phyloP scores from a whole-genome alignment of 2,888 invertebrate species.

The Dendrolimus houi region DNA sequence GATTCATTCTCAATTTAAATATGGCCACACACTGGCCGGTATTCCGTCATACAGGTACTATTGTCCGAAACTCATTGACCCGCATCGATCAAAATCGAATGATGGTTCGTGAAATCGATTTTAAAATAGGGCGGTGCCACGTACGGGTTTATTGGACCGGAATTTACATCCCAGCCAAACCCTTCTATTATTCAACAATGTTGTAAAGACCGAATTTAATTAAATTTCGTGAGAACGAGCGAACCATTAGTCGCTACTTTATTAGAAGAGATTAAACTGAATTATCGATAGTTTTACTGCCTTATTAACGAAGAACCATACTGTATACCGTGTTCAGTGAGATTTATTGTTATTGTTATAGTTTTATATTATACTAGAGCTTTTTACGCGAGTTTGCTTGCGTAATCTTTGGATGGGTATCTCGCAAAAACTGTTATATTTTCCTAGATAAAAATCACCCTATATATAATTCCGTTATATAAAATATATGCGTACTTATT shows the following conservation, averaged over 20 bases:
- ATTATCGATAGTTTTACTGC: neutral
- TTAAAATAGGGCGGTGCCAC: constrained; percentile 1
- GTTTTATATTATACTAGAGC: no score
- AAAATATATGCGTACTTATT: no score
- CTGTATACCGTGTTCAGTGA: no score
- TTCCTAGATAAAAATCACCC: no score
- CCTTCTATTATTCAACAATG: constrained; percentile 33
- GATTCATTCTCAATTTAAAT: no score
- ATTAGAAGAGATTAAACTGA: neutral
- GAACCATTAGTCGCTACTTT: constrained; percentile 21
- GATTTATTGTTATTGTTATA: no score
- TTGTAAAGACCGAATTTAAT: constrained; percentile 24
- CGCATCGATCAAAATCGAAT: constrained; percentile 6
- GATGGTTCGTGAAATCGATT: neutral
- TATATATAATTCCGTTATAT: no score
- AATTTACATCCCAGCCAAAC: constrained; percentile 38
- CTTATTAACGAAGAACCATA: neutral
- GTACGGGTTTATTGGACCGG: constrained; percentile 33
- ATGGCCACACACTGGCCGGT: neutral
- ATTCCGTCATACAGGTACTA: neutral
- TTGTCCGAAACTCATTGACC: constrained; percentile 2
- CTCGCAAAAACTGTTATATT: no score
- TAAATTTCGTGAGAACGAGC: constrained; percentile 33
- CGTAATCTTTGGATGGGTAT: no score
- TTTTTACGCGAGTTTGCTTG: no score